Conservation (phyloP, 2,797 vertebrate species). For the Sebastes taczanowskii region DNA sequence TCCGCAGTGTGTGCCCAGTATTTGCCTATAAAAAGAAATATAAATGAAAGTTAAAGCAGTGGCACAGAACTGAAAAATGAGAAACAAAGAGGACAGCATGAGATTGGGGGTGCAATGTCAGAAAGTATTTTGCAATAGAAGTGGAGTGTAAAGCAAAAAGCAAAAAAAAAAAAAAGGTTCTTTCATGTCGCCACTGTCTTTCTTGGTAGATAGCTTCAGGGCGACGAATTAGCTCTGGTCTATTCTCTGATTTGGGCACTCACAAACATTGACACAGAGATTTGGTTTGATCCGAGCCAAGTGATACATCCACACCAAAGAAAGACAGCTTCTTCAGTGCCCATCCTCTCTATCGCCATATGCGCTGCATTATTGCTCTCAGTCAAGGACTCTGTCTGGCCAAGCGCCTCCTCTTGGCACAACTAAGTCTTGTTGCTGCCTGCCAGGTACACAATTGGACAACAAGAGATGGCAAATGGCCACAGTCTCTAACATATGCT, state of each 20-base stretch:
- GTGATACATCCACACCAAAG: constrained; percentile 55
- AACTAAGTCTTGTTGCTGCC: constrained; percentile 29
- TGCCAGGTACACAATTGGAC: constrained; percentile 75
- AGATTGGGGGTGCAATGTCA: background rate
- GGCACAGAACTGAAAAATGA: constrained; percentile 31
- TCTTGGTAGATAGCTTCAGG: constrained; percentile 42
- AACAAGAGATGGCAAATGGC: constrained; percentile 59
- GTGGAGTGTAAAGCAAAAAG: constrained; percentile 13
- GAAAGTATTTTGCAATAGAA: constrained; percentile 34
- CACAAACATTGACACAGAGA: constrained; percentile 38
- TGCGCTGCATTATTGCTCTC: constrained; percentile 58
- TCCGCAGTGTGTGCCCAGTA: constrained; percentile 23
- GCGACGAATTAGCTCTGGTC: constrained; percentile 42
- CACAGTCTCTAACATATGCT: constrained; percentile 34
- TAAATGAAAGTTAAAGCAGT: constrained; percentile 26
- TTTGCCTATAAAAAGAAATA: constrained; percentile 34
- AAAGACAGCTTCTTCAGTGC: constrained; percentile 35
- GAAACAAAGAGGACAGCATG: constrained; percentile 27
- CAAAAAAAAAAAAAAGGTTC: background rate
- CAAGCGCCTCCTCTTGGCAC: constrained; percentile 49
- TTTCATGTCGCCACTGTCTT: constrained; percentile 26
- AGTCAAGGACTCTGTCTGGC: constrained; percentile 45
- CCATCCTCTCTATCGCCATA: constrained; percentile 57
- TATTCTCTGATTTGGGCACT: constrained; percentile 45
- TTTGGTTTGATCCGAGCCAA: constrained; percentile 54